Evolutionary conservation across 2,888 invertebrate species (phyloP), one percentile per base, ranked within the genome.

Genomic region (Cerastis rubricosa): DNA sequence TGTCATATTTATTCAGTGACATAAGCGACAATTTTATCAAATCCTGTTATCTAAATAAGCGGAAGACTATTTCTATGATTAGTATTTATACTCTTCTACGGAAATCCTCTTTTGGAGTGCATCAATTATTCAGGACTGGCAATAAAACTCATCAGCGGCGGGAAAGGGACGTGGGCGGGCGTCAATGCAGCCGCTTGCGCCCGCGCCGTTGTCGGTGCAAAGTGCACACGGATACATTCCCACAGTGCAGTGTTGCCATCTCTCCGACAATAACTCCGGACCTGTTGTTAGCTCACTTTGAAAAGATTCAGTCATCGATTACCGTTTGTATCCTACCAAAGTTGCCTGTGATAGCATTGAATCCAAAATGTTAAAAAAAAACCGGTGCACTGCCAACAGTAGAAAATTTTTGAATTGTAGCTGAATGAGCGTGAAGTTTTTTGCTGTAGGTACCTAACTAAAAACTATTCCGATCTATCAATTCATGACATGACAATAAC

Each of bases 111-210:
- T 81, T 75, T 71, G 64, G 64, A 74, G 78, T 71, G 73, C 76
- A 80, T 85, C 81, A 87, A 87, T 86, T 86, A 88, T 87, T 83
- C 85, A 86, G 86, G 66, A 74, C 77, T 67, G 51, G 74, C 78
- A 85, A 88, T 86, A 86, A 88, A 87, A 86, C 74, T 83, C 81
- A 83, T 85, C 77, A 84, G 71, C 68, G 45, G n/a, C 71, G 67
- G 71, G 72, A 74, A 59, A 63, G 71, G 29, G 29, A 77, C 79
- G 88, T 87, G 83, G 87, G 85, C 83, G 85, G 88, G 66, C 80
- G 82, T 75, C 80, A 71, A 65, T 79, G 78, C 69, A 72, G 65
- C 67, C 74, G 74, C 29, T 40, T 29, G 76, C 47, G 61, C 61
- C 47, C 40, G 59, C 22, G 79, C n/a, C 40, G 8, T 54, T 40